These are phyloP conservation scores for Diaperis boleti DNA, from an alignment of 2,888 invertebrate species.

Conservation along the genomic window DNA sequence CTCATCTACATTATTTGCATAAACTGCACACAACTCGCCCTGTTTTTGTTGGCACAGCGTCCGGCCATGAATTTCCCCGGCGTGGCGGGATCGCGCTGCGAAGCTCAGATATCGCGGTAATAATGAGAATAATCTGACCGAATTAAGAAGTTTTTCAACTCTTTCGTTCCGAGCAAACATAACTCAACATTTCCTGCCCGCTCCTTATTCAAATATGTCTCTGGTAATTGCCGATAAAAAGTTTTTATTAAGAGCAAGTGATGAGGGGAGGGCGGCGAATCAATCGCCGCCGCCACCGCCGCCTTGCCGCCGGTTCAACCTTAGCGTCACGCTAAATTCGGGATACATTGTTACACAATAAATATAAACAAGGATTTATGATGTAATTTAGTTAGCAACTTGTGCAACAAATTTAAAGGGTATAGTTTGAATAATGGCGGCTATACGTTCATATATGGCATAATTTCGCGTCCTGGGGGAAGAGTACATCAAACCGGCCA, in stretches of 20 bases:
- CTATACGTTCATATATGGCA: slow-evolving; percentile 55
- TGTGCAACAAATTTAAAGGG: slow-evolving; percentile 57
- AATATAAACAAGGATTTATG: slow-evolving; percentile 58
- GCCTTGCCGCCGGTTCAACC: slow-evolving; percentile 9
- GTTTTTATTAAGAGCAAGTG: slow-evolving; percentile 39
- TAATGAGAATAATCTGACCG: slow-evolving; percentile 66
- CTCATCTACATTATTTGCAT: slow-evolving; percentile 68
- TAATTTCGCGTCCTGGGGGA: slow-evolving; percentile 55
- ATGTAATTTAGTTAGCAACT: slow-evolving; percentile 57
- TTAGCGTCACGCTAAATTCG: slow-evolving; percentile 44
- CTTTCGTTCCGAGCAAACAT: slow-evolving; percentile 56
- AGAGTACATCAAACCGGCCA: slow-evolving; percentile 53
- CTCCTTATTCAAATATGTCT: slow-evolving; percentile 58
- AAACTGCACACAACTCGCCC: slow-evolving; percentile 64
- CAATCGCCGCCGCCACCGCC: slow-evolving; percentile 10
- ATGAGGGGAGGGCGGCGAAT: slow-evolving; percentile 13
- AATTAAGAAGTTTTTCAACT: slow-evolving; percentile 66
- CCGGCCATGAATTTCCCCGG: slow-evolving; percentile 58
- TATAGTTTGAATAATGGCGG: slow-evolving; percentile 56
- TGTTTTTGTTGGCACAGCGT: slow-evolving; percentile 56
- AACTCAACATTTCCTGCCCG: slow-evolving; percentile 54
- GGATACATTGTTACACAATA: slow-evolving; percentile 53
- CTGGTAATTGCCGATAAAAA: slow-evolving; percentile 61
- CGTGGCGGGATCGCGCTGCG: slow-evolving; percentile 56
- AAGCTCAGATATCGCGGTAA: slow-evolving; percentile 64